Base-by-base conservation (phyloP, 1,140 invertebrate species). In the Drosophila teissieri region DNA sequence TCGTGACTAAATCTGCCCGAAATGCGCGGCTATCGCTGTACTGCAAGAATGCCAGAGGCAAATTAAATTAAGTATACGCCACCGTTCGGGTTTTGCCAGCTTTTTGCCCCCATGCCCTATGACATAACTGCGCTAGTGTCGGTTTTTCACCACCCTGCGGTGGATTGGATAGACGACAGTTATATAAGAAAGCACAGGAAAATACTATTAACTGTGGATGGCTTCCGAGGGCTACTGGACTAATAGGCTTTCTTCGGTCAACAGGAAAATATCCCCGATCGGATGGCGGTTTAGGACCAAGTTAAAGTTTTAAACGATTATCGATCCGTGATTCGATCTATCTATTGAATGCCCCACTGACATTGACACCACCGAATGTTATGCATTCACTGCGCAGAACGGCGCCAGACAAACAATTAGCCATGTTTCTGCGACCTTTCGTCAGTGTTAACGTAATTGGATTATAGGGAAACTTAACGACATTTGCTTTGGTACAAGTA, bases 1-100 rank as follows among this genome's bases (percentile, higher is more conserved):
- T 70, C 79, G 64, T 40, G 64, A 88, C 83, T 88, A 89, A 88
- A 77, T 83, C 83, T 73, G 63, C 62, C 72, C 58, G 44, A 40
- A 64, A 73, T 44, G 37, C 42, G 53, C 68, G 40, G 12, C 58
- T 46, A 36, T 61, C n/a, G 34, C 54, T 77, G 68, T 63, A 63
- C 74, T 78, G 54, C 49, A 72, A 73, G 57, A 73, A 78, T 78
- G 60, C 40, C 42, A 37, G 53, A 78, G 61, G 67, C 85, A 89
- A 89, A 89, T 89, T 89, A 89, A 90, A 89, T 89, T 89, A 89
- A 67, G 85, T 89, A 89, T 84, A 80, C 77, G 80, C 73, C 69
- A 74, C 42, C 65, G 80, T 73, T 67, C 49, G 76, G 63, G 39
- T 44, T 64, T 68, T 34, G 40, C 17, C 36, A 14, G 42, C 49